Conservation (phyloP, 2,888 invertebrate genomes). For the Oligia latruncula region DNA sequence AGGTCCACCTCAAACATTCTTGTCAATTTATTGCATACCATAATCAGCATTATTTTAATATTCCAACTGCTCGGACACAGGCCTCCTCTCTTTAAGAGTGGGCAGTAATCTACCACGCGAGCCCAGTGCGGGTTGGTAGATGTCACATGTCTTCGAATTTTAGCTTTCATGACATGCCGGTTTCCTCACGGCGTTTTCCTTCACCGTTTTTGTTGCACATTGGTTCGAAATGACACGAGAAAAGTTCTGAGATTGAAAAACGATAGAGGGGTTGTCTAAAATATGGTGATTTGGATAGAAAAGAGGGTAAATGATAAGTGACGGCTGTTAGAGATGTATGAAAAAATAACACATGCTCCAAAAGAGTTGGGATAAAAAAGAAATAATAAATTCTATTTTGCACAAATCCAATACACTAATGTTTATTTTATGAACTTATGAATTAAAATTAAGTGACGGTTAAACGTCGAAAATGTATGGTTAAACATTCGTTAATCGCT, state of each 20-base stretch:
- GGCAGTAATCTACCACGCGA: background rate
- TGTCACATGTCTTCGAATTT: background rate
- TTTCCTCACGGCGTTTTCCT: no score
- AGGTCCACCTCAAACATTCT: background rate
- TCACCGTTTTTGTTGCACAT: background rate
- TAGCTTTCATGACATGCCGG: background rate
- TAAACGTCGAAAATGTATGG: background rate
- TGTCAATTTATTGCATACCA: background rate
- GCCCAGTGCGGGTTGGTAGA: no score
- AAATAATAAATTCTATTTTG: background rate
- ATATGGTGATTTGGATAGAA: background rate
- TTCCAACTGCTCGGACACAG: background rate
- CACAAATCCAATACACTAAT: no score
- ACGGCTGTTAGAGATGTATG: background rate
- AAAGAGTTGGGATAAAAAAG: background rate
- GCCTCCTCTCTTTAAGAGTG: no score
- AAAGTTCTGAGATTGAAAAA: background rate
- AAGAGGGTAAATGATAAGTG: background rate
- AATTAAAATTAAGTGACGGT: no score
- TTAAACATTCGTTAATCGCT: background rate
- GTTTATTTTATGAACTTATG: no score
- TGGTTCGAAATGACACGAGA: background rate
- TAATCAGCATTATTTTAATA: background rate
- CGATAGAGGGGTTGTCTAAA: background rate
- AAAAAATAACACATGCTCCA: background rate